phyloP scores from a whole-genome alignment of 64 coral and sea anemone genomes.

The Anthopleura sola region DNA sequence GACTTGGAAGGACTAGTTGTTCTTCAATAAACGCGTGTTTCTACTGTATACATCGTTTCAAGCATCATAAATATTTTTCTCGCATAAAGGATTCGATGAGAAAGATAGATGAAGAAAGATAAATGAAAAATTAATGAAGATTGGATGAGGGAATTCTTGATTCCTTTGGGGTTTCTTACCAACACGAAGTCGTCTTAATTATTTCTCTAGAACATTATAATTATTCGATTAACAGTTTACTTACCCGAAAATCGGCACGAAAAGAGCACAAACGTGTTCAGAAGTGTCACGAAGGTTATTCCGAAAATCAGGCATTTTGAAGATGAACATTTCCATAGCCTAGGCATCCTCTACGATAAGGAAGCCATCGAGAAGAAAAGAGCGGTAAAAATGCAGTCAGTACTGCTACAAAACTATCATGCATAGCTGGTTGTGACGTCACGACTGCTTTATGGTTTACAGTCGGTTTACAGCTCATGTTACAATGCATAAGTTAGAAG shows the following conservation, averaged over 20 bases:
- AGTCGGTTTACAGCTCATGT: too few species aligned
- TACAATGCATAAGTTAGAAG: too few species aligned
- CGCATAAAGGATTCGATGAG: too few species aligned
- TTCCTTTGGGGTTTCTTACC: not conserved
- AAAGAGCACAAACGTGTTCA: conserved; percentile 6
- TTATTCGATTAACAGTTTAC: not conserved
- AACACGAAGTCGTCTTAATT: not conserved
- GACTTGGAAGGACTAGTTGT: not conserved
- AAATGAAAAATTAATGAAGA: not conserved
- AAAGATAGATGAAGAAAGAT: not conserved
- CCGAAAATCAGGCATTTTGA: conserved; percentile 6
- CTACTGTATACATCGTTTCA: not conserved
- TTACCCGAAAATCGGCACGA: conserved; percentile 27
- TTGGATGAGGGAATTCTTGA: not conserved
- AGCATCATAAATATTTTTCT: not conserved
- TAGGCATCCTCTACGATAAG: not conserved
- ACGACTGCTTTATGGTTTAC: not conserved
- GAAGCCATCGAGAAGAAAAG: not conserved
- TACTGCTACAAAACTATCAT: too few species aligned
- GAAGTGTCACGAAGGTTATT: not conserved
- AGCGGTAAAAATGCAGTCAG: not conserved
- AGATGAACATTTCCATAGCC: not conserved
- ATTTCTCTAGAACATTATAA: not conserved
- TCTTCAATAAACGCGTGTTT: not conserved
- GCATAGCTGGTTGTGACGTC: not conserved